phyloP scores from a whole-genome alignment of 2,797 vertebrate species.

The Champsocephalus esox region DNA sequence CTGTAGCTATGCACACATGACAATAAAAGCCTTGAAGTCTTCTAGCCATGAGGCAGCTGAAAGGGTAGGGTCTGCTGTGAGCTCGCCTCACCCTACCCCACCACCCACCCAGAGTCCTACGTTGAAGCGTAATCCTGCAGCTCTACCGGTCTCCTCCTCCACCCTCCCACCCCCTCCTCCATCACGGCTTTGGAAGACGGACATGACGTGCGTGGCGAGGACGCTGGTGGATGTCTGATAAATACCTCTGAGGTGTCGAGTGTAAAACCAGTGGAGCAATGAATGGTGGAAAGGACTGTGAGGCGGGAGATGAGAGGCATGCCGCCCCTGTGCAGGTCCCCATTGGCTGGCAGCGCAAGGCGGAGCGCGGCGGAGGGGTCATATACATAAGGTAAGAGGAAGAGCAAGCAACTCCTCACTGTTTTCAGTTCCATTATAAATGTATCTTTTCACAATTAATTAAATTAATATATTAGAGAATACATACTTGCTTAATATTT shows the following conservation, averaged over 20 bases:
- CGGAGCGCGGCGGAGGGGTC: slow-evolving; percentile 90
- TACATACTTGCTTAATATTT: neutral
- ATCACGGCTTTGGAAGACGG: slow-evolving; percentile 86
- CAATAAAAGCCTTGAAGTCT: too few relatives aligned
- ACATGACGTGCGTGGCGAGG: slow-evolving; percentile 88
- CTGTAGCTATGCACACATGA: too few relatives aligned
- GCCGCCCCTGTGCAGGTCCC: slow-evolving; percentile 93
- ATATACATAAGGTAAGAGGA: slow-evolving; percentile 91
- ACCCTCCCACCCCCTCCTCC: slow-evolving; percentile 40
- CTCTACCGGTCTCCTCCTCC: slow-evolving; percentile 43
- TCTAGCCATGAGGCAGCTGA: slow-evolving; percentile 87
- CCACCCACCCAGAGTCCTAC: slow-evolving; percentile 43
- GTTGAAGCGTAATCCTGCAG: slow-evolving; percentile 28
- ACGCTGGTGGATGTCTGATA: slow-evolving; percentile 93
- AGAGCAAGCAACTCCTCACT: too few relatives aligned
- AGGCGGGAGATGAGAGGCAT: slow-evolving; percentile 91
- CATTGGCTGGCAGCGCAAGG: slow-evolving; percentile 96
- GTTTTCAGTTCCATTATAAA: neutral
- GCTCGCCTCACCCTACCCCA: slow-evolving; percentile 79
- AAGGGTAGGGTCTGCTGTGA: slow-evolving; percentile 91
- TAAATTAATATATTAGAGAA: too few relatives aligned
- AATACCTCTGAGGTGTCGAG: slow-evolving; percentile 88
- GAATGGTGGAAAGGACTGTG: slow-evolving; percentile 98
- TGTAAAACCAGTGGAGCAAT: slow-evolving; percentile 93
- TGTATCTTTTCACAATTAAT: neutral